These are phyloP conservation scores for Gopherus evgoodei DNA, from an alignment of 2,113 vertebrate genomes.

Conservation along the genomic window DNA sequence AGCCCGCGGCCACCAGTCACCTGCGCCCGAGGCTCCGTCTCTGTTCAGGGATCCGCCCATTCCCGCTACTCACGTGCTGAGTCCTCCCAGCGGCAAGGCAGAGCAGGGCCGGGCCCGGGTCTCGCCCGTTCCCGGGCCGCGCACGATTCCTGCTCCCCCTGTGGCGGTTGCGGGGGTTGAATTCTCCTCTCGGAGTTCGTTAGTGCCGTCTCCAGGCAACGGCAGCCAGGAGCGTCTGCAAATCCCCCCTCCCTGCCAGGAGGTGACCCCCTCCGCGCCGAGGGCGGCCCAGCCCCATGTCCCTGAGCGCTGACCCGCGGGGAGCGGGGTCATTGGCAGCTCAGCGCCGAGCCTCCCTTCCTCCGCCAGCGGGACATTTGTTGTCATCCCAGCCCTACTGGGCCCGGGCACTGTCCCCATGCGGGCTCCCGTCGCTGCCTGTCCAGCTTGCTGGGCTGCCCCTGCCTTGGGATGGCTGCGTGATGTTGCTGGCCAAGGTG, in stretches of 20 bases:
- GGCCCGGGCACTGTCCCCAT: background rate
- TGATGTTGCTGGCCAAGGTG: no score
- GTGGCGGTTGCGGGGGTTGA: background rate
- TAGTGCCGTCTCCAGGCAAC: constrained; percentile 18
- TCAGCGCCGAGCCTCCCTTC: background rate
- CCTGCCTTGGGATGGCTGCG: no score
- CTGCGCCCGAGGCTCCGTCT: background rate
- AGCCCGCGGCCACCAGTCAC: no score
- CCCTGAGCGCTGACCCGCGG: background rate
- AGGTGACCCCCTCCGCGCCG: no score
- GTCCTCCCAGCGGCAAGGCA: no score
- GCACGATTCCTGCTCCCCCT: fast-evolving
- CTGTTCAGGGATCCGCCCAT: no score
- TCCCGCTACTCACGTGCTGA: fast-evolving
- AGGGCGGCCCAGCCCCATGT: background rate
- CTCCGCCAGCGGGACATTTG: background rate
- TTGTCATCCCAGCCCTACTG: no score
- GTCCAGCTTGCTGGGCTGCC: no score
- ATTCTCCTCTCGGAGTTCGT: background rate
- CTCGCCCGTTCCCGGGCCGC: fast-evolving
- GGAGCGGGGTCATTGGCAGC: background rate
- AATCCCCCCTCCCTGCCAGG: background rate
- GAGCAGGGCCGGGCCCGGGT: background rate
- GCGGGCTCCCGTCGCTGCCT: background rate
- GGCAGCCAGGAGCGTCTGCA: background rate